phyloP scores from a whole-genome alignment of 2,113 vertebrate species.

The Deroptyus accipitrinus region DNA sequence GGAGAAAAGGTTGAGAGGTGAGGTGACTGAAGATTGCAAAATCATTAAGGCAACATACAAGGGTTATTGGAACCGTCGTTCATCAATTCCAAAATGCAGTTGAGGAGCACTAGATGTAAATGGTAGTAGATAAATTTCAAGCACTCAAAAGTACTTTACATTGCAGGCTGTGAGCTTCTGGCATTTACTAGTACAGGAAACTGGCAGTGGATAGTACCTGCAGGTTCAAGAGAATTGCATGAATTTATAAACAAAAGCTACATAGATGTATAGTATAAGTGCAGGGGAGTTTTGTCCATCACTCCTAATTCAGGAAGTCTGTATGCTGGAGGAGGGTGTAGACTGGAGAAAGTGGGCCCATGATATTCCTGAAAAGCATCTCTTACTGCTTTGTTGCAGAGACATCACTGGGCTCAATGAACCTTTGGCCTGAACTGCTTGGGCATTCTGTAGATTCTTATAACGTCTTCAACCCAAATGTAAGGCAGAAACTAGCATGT shows the following conservation, averaged over 20 bases:
- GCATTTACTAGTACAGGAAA: neutral
- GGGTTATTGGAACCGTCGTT: fast-evolving
- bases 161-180: neutral
- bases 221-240: neutral
- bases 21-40: neutral
- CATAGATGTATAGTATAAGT: neutral
- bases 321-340: neutral
- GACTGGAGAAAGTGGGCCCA: neutral
- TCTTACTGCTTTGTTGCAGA: neutral
- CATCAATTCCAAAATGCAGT: neutral
- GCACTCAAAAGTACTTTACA: neutral
- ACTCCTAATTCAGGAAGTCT: neutral
- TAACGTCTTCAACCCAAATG: fast-evolving
- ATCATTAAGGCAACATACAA: neutral
- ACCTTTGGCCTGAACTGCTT: neutral
- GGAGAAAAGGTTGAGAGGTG: neutral
- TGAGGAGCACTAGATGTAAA: neutral
- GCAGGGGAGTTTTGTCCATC: neutral
- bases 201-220: neutral
- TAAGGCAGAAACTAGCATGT: neutral
- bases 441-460: neutral
- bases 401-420: neutral
- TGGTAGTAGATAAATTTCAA: neutral
- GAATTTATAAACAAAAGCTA: neutral
- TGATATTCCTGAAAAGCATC: neutral